These are phyloP conservation scores for Eueides isabella DNA, from an alignment of 1,140 invertebrate species.

Conservation along the genomic window DNA sequence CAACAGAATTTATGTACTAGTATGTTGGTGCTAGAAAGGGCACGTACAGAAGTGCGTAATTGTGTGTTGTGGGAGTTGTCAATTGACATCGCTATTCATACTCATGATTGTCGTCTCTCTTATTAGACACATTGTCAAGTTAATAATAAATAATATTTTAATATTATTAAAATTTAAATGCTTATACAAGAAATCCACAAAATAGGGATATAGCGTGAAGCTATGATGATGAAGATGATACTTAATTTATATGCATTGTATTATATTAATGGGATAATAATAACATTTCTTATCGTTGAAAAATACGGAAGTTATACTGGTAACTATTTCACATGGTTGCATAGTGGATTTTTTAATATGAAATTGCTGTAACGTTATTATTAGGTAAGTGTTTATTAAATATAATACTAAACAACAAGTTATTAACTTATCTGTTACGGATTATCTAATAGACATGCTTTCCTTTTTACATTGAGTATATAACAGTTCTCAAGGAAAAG, in stretches of 20 bases:
- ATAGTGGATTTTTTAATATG: not conserved
- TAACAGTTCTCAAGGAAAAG: not conserved
- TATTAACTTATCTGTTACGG: not conserved
- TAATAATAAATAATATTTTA: not conserved
- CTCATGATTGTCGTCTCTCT: constrained; percentile 55
- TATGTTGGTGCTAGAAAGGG: constrained; percentile 37
- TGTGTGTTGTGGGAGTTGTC: constrained; percentile 51
- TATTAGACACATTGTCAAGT: constrained; percentile 48
- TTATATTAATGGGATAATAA: not conserved
- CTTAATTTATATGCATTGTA: too few species aligned
- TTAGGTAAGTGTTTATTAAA: not conserved
- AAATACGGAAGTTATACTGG: not conserved
- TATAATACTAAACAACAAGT: constrained; percentile 5
- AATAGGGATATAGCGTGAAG: too few species aligned
- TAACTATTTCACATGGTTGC: not conserved
- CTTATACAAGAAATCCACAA: not conserved
- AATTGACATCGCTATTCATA: constrained; percentile 58
- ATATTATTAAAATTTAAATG: not conserved
- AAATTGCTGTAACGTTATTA: not conserved
- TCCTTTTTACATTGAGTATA: not conserved
- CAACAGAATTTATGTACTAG: constrained; percentile 13
- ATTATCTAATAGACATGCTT: not conserved
- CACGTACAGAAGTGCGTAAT: constrained; percentile 41
- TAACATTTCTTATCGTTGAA: not conserved
- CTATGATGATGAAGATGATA: too few species aligned